Evolutionary conservation across 1,140 invertebrate species (phyloP).

Genomic region (Scaptomyza montana): DNA sequence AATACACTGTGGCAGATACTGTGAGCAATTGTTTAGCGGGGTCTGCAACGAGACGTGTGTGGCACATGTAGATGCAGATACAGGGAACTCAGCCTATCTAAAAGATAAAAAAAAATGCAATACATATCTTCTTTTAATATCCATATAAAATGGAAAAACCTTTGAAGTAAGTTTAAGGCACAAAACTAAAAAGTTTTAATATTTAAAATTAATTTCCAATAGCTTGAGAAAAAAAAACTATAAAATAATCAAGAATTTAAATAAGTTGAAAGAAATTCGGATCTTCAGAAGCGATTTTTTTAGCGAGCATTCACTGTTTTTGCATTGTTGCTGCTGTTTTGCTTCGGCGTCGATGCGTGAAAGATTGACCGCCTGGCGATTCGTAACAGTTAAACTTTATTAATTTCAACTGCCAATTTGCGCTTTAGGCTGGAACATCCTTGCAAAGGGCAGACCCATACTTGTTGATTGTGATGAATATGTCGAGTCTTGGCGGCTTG

Average conservation of each 20-base stretch:
- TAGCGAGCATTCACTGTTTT: constrained; percentile 1
- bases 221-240: too few species aligned
- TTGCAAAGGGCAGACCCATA: constrained; percentile 33
- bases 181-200: too few species aligned
- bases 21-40: constrained; percentile 60
- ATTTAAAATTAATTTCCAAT: too few species aligned
- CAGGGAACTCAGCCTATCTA: background rate
- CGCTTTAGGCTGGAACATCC: constrained; percentile 46
- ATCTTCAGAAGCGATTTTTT: background rate
- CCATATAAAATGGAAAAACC: background rate
- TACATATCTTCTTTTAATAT: too few species aligned
- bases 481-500: constrained; percentile 40
- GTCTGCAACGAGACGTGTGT: background rate
- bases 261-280: too few species aligned
- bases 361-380: constrained; percentile 60
- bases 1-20: constrained; percentile 54
- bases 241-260: too few species aligned
- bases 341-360: constrained; percentile 30
- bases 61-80: constrained; percentile 5
- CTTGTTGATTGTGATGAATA: constrained; percentile 80
- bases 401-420: constrained; percentile 77
- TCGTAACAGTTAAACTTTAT: constrained; percentile 80
- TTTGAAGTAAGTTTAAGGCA: too few species aligned
- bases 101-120: too few species aligned
- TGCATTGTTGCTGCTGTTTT: constrained; percentile 1